phyloP scores from a whole-genome alignment of 2,888 invertebrate genomes.

The Ophion slaviceki region DNA sequence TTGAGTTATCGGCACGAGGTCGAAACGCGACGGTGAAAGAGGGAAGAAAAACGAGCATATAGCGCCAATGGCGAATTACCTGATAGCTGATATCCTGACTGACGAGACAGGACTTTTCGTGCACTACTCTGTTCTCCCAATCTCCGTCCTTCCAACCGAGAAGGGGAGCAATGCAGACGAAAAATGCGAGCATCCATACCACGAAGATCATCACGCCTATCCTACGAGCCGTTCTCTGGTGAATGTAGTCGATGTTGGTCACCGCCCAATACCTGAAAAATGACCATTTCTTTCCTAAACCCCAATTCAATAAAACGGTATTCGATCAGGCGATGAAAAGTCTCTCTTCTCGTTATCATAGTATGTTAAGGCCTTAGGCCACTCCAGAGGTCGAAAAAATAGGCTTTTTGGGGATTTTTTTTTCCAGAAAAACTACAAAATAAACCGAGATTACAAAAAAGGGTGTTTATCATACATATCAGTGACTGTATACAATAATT shows the following conservation, averaged over 20 bases:
- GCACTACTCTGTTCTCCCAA: constrained; percentile 86
- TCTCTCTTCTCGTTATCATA: not conserved
- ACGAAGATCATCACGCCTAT: constrained; percentile 92
- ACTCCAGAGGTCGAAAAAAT: no score
- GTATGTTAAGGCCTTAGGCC: not conserved
- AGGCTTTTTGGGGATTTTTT: no score
- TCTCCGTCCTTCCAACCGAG: constrained; percentile 92
- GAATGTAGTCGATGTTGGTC: constrained; percentile 95
- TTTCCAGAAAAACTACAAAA: no score
- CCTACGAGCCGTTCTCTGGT: constrained; percentile 90
- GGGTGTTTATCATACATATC: no score
- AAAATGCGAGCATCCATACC: constrained; percentile 93
- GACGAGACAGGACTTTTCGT: constrained; percentile 90
- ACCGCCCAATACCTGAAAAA: constrained; percentile 93
- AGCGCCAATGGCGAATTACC: constrained; percentile 68
- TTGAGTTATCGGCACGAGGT: not conserved
- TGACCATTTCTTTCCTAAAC: not conserved
- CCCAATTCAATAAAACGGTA: not conserved
- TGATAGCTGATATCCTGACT: constrained; percentile 92
- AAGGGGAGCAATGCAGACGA: constrained; percentile 94
- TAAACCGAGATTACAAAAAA: no score
- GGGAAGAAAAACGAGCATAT: not conserved
- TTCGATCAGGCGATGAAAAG: not conserved
- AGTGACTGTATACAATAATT: no score
- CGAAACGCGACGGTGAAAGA: not conserved